A percentile compares a stretch with the other conserved stretches of the same genome.
These are phyloP conservation scores for Drosophila busckii DNA, from an alignment of 1,140 invertebrate species.

Conservation along the genomic window DNA sequence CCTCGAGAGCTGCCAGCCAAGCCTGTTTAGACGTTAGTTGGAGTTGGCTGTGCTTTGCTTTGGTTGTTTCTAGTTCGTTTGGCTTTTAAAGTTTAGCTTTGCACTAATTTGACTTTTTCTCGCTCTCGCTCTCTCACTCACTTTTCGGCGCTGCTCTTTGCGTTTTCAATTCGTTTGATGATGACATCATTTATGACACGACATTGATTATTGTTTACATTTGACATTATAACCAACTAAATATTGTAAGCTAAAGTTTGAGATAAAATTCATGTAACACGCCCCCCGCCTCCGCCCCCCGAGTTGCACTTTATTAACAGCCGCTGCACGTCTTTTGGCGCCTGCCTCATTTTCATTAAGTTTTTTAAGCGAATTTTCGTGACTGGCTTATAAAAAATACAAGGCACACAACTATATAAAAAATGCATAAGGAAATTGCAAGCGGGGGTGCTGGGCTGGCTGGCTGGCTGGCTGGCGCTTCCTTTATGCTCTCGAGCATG, in stretches of 20 bases:
- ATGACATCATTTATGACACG: conserved; percentile 59
- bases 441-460: conserved; percentile 15
- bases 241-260: conserved; percentile 4
- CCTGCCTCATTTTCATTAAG: conserved; percentile 57
- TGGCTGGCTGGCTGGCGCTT: conserved; percentile 8
- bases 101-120: conserved; percentile 24
- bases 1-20: conserved; percentile 32
- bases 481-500: conserved; percentile 55
- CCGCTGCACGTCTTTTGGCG: conserved; percentile 46
- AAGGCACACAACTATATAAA: too few relatives aligned
- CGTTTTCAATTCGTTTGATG: conserved; percentile 43
- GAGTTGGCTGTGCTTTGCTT: conserved; percentile 3
- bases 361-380: conserved; percentile 62
- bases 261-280: conserved; percentile 27
- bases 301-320: conserved; percentile 5
- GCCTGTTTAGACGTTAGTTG: conserved; percentile 27
- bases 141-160: conserved; percentile 18
- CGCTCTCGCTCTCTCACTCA: not conserved
- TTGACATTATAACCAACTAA: conserved; percentile 39
- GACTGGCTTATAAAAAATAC: conserved; percentile 71
- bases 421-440: conserved; percentile 71
- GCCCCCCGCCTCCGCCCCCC: not conserved
- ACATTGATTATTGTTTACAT: conserved; percentile 24
- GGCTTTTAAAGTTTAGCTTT: conserved; percentile 24
- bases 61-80: conserved; percentile 36